Conservation (phyloP, 2,888 invertebrate species). For the Acleris literana region DNA sequence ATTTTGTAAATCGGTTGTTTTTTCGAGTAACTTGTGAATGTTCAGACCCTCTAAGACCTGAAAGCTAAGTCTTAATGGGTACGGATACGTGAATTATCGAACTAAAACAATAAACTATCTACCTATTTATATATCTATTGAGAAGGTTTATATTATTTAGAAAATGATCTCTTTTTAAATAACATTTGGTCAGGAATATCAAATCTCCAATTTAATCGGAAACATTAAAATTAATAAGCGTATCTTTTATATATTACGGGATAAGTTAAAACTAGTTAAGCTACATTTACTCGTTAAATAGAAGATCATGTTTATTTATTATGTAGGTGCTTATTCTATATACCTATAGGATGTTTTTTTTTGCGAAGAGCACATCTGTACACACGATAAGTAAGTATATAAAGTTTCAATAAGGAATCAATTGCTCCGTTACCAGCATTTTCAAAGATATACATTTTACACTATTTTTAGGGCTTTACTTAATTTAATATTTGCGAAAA, state of each 20-base stretch:
- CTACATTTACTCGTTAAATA: constrained; percentile 36
- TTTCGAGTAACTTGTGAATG: not conserved
- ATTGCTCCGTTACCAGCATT: constrained; percentile 74
- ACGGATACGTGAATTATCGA: constrained; percentile 33
- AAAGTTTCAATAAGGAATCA: constrained; percentile 43
- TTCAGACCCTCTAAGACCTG: too few relatives aligned
- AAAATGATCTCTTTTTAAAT: constrained; percentile 74
- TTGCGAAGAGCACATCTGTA: constrained; percentile 29
- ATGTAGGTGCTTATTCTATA: constrained; percentile 25
- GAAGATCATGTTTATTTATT: constrained; percentile 27
- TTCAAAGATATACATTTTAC: constrained; percentile 49
- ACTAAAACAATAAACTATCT: constrained; percentile 55
- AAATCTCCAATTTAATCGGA: constrained; percentile 81
- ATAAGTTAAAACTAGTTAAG: constrained; percentile 48
- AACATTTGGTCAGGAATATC: constrained; percentile 83
- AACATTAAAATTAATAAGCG: constrained; percentile 84
- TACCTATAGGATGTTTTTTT: constrained; percentile 19
- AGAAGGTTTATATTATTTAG: constrained; percentile 68
- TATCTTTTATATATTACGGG: constrained; percentile 75
- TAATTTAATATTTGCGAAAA: constrained; percentile 15
- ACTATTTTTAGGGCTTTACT: constrained; percentile 48
- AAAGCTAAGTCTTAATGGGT: constrained; percentile 5
- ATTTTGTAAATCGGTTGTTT: not conserved
- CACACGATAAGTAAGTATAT: constrained; percentile 36
- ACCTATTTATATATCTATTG: constrained; percentile 65